These are phyloP conservation scores for Phaenicophaeus curvirostris DNA, from an alignment of 2,797 vertebrate species.

Conservation along the genomic window DNA sequence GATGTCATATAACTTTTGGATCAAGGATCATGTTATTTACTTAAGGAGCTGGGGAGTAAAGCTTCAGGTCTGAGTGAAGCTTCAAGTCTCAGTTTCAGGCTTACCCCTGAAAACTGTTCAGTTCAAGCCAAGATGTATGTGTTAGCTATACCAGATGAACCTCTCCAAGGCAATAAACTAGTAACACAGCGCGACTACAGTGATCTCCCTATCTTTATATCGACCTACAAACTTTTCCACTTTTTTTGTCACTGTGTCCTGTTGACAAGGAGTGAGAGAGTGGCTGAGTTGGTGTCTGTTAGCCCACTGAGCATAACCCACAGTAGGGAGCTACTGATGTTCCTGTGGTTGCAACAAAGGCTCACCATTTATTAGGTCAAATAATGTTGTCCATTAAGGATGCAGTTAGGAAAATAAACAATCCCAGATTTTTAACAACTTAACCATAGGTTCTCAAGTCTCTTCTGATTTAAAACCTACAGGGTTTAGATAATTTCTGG, in stretches of 20 bases:
- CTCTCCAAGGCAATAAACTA: not conserved
- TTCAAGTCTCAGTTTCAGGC: not conserved
- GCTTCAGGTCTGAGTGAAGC: not conserved
- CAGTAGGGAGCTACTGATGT: not conserved
- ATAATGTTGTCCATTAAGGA: not conserved
- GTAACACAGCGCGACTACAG: not conserved
- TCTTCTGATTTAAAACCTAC: not conserved
- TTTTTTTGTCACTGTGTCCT: not conserved
- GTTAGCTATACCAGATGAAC: not conserved
- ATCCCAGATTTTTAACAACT: not conserved
- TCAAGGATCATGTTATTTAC: not conserved
- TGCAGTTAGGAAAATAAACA: not conserved
- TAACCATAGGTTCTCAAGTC: not conserved
- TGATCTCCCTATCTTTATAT: not conserved
- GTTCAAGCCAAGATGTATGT: not conserved
- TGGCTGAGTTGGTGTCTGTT: not conserved
- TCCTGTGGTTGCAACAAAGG: not conserved
- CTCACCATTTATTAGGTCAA: not conserved
- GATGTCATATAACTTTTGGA: not conserved
- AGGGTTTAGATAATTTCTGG: not conserved
- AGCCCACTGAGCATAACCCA: not conserved
- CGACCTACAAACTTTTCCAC: fast-evolving
- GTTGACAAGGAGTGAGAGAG: not conserved
- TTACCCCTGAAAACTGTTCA: not conserved
- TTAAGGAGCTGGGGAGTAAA: not conserved